Percentiles rank a stretch among this genome's conserved stretches.
These are phyloP conservation scores for Drosophila infuscata DNA, from an alignment of 2,888 invertebrate genomes.

Conservation along the genomic window DNA sequence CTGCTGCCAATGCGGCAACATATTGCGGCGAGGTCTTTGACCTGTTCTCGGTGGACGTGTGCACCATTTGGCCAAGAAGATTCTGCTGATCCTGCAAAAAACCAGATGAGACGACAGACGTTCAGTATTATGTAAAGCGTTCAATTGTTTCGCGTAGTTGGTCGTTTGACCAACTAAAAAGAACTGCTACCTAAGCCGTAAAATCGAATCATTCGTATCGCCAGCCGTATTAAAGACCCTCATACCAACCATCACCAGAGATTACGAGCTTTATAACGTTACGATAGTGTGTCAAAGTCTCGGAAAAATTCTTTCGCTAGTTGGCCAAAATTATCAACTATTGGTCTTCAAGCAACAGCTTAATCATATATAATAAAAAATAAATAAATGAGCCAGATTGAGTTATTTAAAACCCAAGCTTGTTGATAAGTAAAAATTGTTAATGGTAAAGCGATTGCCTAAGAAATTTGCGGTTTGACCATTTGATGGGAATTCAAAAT, in stretches of 20 bases:
- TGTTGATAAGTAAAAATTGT: constrained; percentile 22
- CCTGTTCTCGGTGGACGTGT: constrained; percentile 67
- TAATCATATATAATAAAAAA: not conserved
- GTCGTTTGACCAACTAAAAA: constrained; percentile 34
- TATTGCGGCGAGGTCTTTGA: constrained; percentile 82
- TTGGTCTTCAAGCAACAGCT: not conserved
- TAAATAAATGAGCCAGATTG: not conserved
- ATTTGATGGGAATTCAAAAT: not conserved
- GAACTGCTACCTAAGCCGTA: constrained; percentile 46
- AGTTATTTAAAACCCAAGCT: constrained; percentile 4
- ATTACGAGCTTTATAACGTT: constrained; percentile 57
- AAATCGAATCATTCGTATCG: constrained; percentile 44
- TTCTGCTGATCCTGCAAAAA: constrained; percentile 82
- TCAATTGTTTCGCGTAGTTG: constrained; percentile 5
- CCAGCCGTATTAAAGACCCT: constrained; percentile 41
- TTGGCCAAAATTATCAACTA: constrained; percentile 12
- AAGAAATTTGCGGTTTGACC: not conserved
- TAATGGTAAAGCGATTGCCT: not conserved
- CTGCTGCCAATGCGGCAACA: constrained; percentile 86
- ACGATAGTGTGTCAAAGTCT: constrained; percentile 45
- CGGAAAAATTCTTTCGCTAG: constrained; percentile 2
- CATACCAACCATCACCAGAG: constrained; percentile 13
- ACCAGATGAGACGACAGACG: constrained; percentile 1
- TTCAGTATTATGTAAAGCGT: constrained; percentile 3
- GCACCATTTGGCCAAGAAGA: constrained; percentile 81